Evolutionary conservation across 2,888 invertebrate species (phyloP), one percentile per base, ranked within the genome.

Genomic region (Erebia aethiops): DNA sequence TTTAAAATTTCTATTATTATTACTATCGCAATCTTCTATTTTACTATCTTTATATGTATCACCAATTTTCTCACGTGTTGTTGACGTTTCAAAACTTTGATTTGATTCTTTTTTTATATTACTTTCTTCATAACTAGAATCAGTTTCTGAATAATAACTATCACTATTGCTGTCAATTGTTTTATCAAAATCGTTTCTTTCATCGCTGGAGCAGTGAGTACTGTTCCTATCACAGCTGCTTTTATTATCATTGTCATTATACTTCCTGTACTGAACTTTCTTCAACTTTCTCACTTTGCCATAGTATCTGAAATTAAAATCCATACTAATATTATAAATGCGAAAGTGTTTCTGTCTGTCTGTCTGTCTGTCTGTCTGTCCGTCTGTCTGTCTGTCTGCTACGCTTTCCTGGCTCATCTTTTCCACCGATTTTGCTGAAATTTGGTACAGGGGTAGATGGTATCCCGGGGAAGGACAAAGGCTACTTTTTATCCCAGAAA

Each of bases 281-380:
- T 68, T 69, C 4, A 61, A 65, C n/a, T 77, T 74, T 75, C 77
- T 5, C 74, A 79, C 67, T 63, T 68, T 62, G 4, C 70, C 67
- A 35, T 74, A 71, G 54, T 70, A 75, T 49, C 61, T 60, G 41
- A 41, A 60, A 60, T 41, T n/a, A n/a, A n/a, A n/a, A n/a, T n/a
- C n/a, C n/a, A n/a, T n/a, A n/a, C n/a, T n/a, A n/a, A n/a, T n/a
- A n/a, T n/a, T n/a, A n/a, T n/a, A n/a, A n/a, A n/a, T n/a, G n/a
- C n/a, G n/a, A n/a, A n/a, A n/a, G n/a, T n/a, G n/a, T n/a, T n/a
- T n/a, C n/a, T n/a, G n/a, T n/a, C n/a, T n/a, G n/a, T n/a, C n/a
- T n/a, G n/a, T n/a, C n/a, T n/a, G n/a, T n/a, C n/a, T n/a, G n/a
- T n/a, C n/a, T n/a, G n/a, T n/a, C n/a, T n/a, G n/a, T n/a, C n/a